These are phyloP conservation scores for Squalus acanthias DNA, from an alignment of 2,797 vertebrate genomes.

Conservation along the genomic window DNA sequence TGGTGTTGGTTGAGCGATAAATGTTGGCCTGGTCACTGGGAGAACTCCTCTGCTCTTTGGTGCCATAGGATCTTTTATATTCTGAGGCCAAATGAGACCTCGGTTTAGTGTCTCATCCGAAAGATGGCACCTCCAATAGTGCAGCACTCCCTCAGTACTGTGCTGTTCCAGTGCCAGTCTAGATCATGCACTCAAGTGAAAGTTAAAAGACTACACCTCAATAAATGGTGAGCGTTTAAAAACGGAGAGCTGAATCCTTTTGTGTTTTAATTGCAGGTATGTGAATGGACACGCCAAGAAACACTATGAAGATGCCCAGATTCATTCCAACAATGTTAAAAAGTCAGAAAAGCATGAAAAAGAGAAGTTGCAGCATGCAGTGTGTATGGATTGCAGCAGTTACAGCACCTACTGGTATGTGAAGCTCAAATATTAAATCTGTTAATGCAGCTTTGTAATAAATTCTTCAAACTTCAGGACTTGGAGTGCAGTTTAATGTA, in stretches of 20 bases:
- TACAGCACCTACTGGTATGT: slow-evolving; percentile 94
- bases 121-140: too few relatives aligned
- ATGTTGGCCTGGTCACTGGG: not conserved
- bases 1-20: not conserved
- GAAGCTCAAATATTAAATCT: not conserved
- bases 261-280: slow-evolving; percentile 65
- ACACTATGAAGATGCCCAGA: slow-evolving; percentile 88
- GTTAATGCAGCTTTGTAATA: slow-evolving; percentile 40
- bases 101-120: not conserved
- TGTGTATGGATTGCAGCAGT: slow-evolving; percentile 98
- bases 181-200: not conserved
- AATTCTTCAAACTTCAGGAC: not conserved
- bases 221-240: not conserved
- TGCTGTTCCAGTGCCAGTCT: too few relatives aligned
- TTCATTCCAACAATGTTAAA: slow-evolving; percentile 64
- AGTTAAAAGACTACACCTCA: not conserved
- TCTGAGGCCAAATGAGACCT: not conserved
- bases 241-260: not conserved
- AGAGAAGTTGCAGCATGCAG: slow-evolving; percentile 77
- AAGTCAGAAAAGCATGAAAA: slow-evolving; percentile 76
- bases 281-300: slow-evolving; percentile 97
- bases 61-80: not conserved
- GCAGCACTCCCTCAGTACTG: not conserved
- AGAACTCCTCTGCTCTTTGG: not conserved
- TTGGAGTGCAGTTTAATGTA: slow-evolving; percentile 40